Evolutionary conservation across 2,113 vertebrate genomes (phyloP).

Genomic region (Dasypus novemcinctus): DNA sequence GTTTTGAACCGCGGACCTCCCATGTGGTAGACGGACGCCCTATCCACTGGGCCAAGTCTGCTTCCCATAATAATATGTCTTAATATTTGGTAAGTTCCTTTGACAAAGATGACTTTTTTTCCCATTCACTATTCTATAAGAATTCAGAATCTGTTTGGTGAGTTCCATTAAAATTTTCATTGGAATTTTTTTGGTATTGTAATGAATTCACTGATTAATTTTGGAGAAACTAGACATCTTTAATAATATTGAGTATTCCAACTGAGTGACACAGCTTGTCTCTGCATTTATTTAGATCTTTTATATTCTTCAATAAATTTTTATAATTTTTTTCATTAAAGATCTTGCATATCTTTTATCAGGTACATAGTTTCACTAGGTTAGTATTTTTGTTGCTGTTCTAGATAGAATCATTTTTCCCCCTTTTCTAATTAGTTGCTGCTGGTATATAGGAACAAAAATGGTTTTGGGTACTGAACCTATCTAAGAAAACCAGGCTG

Average conservation of each 20-base stretch:
- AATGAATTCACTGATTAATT: conserved; percentile 24
- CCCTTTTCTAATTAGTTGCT: no score
- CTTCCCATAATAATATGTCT: not conserved
- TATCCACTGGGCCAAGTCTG: no score
- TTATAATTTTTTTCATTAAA: not conserved
- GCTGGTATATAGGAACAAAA: not conserved
- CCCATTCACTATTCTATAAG: conserved; percentile 13
- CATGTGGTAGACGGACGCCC: no score
- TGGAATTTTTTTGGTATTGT: conserved; percentile 20
- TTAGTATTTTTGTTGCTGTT: not conserved
- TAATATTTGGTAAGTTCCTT: conserved; percentile 40
- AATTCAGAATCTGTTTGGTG: conserved; percentile 28
- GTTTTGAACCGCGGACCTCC: no score
- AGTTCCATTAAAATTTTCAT: conserved; percentile 34
- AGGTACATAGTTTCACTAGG: not conserved
- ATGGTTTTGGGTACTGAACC: not conserved
- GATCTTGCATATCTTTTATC: not conserved
- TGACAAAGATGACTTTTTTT: conserved; percentile 1
- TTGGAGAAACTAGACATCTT: not conserved
- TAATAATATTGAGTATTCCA: not conserved
- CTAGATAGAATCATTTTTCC: not conserved
- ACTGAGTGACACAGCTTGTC: not conserved
- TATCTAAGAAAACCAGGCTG: conserved; percentile 35
- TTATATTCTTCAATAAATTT: no score
- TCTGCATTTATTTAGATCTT: no score